Evolutionary conservation across 2,888 invertebrate genomes (phyloP), one percentile per base, ranked within the genome.

Genomic region (Drosophila macrospina): DNA sequence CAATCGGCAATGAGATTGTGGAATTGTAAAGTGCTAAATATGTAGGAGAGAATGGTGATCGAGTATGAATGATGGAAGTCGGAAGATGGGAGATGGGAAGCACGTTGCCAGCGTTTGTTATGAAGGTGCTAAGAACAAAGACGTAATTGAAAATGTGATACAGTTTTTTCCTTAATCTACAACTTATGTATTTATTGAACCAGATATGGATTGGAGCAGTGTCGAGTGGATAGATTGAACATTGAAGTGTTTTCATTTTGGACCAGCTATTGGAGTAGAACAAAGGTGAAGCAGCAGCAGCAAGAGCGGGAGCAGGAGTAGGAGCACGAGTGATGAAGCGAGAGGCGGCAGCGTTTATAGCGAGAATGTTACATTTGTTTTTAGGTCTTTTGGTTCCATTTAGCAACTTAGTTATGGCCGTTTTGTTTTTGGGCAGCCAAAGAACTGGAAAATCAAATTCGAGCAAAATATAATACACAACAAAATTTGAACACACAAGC

Each of bases 71-170:
- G 30, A 28, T 8, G 26, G 34, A 20, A 2, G 20, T 1, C 3
- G 20, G 20, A 20, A 55, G 32, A 13, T 11, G 32, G 60, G 20
- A 24, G 30, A 36, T 8, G 26, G 34, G 13, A 64, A 70, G 65
- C 70, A 72, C 63, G 60, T 73, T 73, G 69, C 76, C 69, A 66
- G 82, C 64, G 76, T 79, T 78, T 84, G 75, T 76, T 77, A 72
- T 82, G 89, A 83, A 90, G 92, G 92, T 92, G 92, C 92, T 92
- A 92, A 89, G 88, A 90, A 91, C 91, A 91, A 91, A 92, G 89
- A 90, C 90, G 92, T 90, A 92, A 90, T 85, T 86, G 85, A 92
- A 91, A 91, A 90, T 92, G 92, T 92, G 92, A 92, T 92, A 92
- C 91, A 89, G 86, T 85, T 86, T 85, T 84, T 86, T 84, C 79